Evolutionary conservation across 2,888 invertebrate species (phyloP).

Genomic region (Drosophila neonasuta): DNA sequence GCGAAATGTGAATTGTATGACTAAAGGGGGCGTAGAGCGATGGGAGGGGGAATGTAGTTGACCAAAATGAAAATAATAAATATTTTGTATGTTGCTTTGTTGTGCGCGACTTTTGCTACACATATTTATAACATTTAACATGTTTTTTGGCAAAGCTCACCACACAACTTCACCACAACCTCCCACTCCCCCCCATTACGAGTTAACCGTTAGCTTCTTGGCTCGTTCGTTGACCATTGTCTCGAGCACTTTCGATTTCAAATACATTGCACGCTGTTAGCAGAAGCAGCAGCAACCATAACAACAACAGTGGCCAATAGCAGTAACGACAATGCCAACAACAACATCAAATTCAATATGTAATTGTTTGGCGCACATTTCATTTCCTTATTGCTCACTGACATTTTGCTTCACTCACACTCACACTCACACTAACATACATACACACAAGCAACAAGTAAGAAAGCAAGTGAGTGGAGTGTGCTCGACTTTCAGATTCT

Average conservation of each 20-base stretch:
- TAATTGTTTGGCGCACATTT: conserved; percentile 75
- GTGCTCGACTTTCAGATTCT: neutral
- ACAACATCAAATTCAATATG: conserved; percentile 53
- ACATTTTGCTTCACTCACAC: conserved; percentile 59
- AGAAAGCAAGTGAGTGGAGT: neutral
- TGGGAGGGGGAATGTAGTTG: neutral
- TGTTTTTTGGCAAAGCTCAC: conserved; percentile 11
- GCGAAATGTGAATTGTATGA: conserved; percentile 37
- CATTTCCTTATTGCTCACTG: conserved; percentile 76
- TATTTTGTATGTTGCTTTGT: conserved; percentile 1
- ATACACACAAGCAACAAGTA: conserved; percentile 26
- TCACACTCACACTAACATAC: conserved; percentile 37
- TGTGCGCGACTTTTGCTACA: conserved; percentile 19
- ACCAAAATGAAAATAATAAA: conserved; percentile 9
- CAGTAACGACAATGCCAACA: conserved; percentile 21
- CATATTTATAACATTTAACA: conserved; percentile 16
- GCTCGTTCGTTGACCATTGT: conserved; percentile 58
- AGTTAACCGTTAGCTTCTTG: conserved; percentile 5
- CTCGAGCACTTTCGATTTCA: conserved; percentile 72
- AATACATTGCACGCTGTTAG: conserved; percentile 50
- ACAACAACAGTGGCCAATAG: conserved; percentile 12
- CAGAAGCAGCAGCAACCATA: conserved; percentile 17
- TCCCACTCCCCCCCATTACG: neutral
- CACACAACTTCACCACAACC: too few species aligned
- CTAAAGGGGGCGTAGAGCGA: neutral